phyloP scores from a whole-genome alignment of 2,888 invertebrate genomes.

The Athrips mouffetella region DNA sequence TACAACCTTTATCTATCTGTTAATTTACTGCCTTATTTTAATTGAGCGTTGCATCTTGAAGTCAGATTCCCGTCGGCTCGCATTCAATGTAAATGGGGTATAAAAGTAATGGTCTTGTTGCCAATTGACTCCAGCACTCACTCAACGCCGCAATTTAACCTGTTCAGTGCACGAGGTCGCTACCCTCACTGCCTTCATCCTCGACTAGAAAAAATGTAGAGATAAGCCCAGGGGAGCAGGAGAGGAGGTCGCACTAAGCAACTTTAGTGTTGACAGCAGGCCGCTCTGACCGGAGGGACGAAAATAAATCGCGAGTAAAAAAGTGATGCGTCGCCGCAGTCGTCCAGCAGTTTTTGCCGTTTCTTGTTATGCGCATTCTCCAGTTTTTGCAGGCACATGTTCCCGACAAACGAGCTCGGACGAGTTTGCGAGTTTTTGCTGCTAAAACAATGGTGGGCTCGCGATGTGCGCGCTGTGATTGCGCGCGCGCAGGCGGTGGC shows the following conservation, averaged over 20 bases:
- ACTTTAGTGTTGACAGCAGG: slow-evolving; percentile 8
- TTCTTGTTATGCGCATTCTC: slow-evolving; percentile 69
- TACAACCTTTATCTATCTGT: slow-evolving; percentile 30
- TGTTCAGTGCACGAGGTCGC: slow-evolving; percentile 21
- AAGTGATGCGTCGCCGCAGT: slow-evolving; percentile 45
- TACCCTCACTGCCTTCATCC: slow-evolving; percentile 21
- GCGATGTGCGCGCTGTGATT: slow-evolving; percentile 32
- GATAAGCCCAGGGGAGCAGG: slow-evolving; percentile 6
- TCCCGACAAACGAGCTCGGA: slow-evolving; percentile 56
- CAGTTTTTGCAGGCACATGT: slow-evolving; percentile 58
- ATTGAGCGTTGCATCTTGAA: slow-evolving; percentile 55
- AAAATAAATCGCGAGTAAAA: slow-evolving; percentile 65
- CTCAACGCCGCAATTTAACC: neutral
- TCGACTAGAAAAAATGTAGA: neutral
- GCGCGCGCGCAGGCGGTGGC: slow-evolving; percentile 55
- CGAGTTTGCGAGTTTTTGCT: slow-evolving; percentile 45
- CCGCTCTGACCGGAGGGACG: slow-evolving; percentile 24
- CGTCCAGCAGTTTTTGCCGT: slow-evolving; percentile 55
- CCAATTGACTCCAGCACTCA: slow-evolving; percentile 40
- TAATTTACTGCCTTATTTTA: slow-evolving; percentile 72
- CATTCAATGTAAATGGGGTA: slow-evolving; percentile 73
- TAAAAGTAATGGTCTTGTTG: slow-evolving; percentile 59
- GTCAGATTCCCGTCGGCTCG: slow-evolving; percentile 36
- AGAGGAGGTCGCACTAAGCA: slow-evolving; percentile 18
- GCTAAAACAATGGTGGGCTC: slow-evolving; percentile 50